phyloP scores from a whole-genome alignment of 2,113 vertebrate genomes.

The Calyptommatus sinebrachiatus region DNA sequence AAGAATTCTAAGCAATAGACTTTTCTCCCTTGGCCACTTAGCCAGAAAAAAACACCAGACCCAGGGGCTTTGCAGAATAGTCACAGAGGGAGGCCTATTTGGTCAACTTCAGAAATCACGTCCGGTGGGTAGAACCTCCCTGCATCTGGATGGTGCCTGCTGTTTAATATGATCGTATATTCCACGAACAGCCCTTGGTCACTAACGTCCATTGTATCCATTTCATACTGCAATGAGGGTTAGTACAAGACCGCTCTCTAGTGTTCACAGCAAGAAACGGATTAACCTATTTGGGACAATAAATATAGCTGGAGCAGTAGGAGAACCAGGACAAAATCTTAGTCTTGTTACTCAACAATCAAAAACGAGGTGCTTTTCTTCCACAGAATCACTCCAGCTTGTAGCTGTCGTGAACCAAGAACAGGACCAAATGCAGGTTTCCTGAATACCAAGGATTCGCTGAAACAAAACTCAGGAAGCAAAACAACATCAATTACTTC shows the following conservation, averaged over 20 bases:
- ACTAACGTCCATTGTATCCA: not conserved
- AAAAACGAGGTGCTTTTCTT: not conserved
- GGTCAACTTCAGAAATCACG: not conserved
- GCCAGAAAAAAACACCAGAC: too few relatives aligned
- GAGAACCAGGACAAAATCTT: too few relatives aligned
- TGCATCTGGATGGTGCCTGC: not conserved
- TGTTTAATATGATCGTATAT: not conserved
- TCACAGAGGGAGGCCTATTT: not conserved
- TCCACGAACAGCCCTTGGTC: not conserved
- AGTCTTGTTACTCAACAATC: too few relatives aligned
- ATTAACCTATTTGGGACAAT: not conserved
- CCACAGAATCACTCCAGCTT: too few relatives aligned
- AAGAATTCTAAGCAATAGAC: too few relatives aligned
- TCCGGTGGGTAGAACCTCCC: not conserved
- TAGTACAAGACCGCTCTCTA: conserved; percentile 15
- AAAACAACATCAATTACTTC: too few relatives aligned
- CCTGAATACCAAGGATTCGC: too few relatives aligned
- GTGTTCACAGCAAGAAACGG: not conserved
- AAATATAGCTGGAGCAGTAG: not conserved
- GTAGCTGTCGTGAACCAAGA: too few relatives aligned
- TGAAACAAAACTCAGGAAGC: too few relatives aligned
- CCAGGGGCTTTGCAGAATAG: too few relatives aligned
- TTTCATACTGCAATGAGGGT: not conserved
- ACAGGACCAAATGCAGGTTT: too few relatives aligned
- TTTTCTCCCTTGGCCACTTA: too few relatives aligned